Percentiles rank a stretch among this genome's conserved stretches.
phyloP scores from a whole-genome alignment of 2,888 invertebrate genomes.

The Xestia sexstrigata region DNA sequence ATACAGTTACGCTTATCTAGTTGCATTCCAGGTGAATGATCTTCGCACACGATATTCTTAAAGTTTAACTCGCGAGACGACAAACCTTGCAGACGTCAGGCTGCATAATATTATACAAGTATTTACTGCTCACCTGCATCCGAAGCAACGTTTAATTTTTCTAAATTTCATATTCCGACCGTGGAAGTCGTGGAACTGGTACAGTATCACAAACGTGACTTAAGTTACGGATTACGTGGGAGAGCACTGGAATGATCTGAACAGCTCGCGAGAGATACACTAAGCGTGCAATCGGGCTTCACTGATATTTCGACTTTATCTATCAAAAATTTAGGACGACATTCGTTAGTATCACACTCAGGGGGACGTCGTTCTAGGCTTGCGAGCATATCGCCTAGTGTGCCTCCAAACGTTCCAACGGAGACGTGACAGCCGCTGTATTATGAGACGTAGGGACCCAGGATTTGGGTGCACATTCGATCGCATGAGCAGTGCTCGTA shows the following conservation, averaged over 20 bases:
- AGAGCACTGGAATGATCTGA: conserved; percentile 79
- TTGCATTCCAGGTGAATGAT: conserved; percentile 83
- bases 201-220: conserved; percentile 76
- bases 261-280: conserved; percentile 77
- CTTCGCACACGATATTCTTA: conserved; percentile 75
- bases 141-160: conserved; percentile 59
- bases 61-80: conserved; percentile 59
- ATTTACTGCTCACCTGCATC: conserved; percentile 39
- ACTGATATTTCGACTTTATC: conserved; percentile 86
- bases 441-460: conserved; percentile 79
- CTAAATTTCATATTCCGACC: conserved; percentile 59
- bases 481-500: conserved; percentile 73
- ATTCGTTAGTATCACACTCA: conserved; percentile 87
- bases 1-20: conserved; percentile 83
- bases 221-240: conserved; percentile 84
- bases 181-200: conserved; percentile 67
- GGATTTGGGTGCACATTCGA: conserved; percentile 84
- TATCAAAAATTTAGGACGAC: conserved; percentile 88
- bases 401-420: conserved; percentile 74
- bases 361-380: conserved; percentile 86
- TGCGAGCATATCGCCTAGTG: conserved; percentile 76
- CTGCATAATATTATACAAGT: conserved; percentile 50
- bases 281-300: conserved; percentile 77
- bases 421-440: conserved; percentile 69
- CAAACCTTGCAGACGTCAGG: conserved; percentile 49